Evolutionary conservation across 2,797 vertebrate species (phyloP).

Genomic region (Clarias platycephalus): DNA sequence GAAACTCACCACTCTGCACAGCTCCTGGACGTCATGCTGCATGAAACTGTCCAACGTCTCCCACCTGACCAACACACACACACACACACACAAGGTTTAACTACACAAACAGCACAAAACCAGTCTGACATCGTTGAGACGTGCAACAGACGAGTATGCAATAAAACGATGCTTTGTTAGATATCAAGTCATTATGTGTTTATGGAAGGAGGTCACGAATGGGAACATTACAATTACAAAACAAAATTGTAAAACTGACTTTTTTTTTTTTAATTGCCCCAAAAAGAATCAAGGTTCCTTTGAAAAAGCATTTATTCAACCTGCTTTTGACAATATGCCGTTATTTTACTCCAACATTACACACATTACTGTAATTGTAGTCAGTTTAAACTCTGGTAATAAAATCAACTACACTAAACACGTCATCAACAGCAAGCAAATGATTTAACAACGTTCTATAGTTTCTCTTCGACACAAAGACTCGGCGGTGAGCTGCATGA

Average conservation of each 20-base stretch:
- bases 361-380: neutral
- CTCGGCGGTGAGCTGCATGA: no score
- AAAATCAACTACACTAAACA: no score
- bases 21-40: conserved; percentile 98
- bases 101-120: neutral
- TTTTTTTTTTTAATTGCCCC: neutral
- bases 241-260: no score
- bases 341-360: neutral
- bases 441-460: no score
- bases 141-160: no score
- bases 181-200: neutral
- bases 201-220: neutral
- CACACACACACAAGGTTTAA: neutral
- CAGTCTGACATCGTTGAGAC: no score
- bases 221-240: no score
- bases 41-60: conserved; percentile 99
- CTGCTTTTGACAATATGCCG: neutral
- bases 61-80: conserved; percentile 77
- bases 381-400: no score
- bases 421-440: no score
- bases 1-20: conserved; percentile 97
- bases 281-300: neutral
- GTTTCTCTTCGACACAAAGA: no score
- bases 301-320: neutral
- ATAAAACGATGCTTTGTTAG: neutral